Conservation (phyloP, 2,113 vertebrate genomes). For the cattle (Bos taurus) region DNA sequence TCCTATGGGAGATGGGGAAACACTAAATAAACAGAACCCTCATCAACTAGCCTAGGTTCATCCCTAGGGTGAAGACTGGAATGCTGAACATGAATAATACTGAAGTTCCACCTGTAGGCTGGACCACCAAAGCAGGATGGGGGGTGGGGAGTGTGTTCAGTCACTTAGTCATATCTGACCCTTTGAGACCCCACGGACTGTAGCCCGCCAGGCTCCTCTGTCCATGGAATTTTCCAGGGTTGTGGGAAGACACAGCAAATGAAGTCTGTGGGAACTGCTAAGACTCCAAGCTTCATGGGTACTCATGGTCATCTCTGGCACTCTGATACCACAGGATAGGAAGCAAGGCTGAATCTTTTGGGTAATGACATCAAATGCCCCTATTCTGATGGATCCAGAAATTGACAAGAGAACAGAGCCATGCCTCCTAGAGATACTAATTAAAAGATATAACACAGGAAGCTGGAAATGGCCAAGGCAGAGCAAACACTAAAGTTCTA, state of each 20-base stretch:
- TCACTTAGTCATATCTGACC: not conserved
- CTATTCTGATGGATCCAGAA: not conserved
- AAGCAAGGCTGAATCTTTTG: not conserved
- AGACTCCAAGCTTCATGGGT: not conserved
- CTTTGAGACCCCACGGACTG: not conserved
- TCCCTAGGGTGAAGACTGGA: not conserved
- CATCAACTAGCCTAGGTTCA: not conserved
- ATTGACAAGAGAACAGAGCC: not conserved
- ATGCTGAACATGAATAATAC: not conserved
- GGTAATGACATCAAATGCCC: not conserved
- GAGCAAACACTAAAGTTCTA: not conserved
- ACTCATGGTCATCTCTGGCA: not conserved
- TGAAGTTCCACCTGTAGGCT: not conserved
- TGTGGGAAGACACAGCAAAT: not conserved
- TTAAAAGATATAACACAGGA: not conserved
- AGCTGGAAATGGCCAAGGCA: not conserved
- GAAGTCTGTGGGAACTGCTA: not conserved
- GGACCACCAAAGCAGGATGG: not conserved
- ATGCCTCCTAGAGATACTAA: not conserved
- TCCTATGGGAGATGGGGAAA: not conserved
- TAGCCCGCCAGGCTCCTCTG: not conserved
- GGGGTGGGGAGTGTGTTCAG: not conserved
- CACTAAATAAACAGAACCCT: not conserved
- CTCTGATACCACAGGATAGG: not conserved
- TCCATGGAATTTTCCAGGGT: not conserved